Conservation (phyloP, 2,888 invertebrate species). For the Polyploca ridens region DNA sequence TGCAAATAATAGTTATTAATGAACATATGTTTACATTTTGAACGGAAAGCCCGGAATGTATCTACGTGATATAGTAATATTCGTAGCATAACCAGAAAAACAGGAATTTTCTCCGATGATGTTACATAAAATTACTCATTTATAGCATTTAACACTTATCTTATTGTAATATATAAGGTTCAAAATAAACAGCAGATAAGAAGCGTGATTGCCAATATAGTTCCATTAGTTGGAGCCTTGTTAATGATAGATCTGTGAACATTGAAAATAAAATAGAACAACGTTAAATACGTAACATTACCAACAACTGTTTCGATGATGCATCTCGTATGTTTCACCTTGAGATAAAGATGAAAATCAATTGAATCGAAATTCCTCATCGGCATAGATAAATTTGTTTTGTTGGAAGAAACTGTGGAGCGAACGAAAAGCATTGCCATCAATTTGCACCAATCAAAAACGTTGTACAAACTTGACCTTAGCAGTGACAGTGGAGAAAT, state of each 20-base stretch:
- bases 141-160: background rate
- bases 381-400: constrained; percentile 24
- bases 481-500: constrained; percentile 46
- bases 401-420: constrained; percentile 37
- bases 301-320: background rate
- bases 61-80: too few species aligned
- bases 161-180: background rate
- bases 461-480: constrained; percentile 59
- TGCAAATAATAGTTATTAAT: background rate
- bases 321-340: background rate
- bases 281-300: background rate
- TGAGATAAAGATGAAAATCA: background rate
- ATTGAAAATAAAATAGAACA: constrained; percentile 12
- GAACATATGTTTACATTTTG: too few species aligned
- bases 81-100: too few species aligned
- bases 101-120: background rate
- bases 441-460: constrained; percentile 70
- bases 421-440: constrained; percentile 45
- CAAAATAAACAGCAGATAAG: constrained; percentile 4
- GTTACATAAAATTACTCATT: too few species aligned
- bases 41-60: too few species aligned
- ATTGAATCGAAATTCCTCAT: constrained; percentile 8
- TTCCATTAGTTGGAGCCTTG: constrained; percentile 7
- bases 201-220: constrained; percentile 2
- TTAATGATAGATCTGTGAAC: constrained; percentile 3